Evolutionary conservation across 2,888 invertebrate species (phyloP), one percentile per base, ranked within the genome.

Genomic region (Cheiracanthium punctorium): DNA sequence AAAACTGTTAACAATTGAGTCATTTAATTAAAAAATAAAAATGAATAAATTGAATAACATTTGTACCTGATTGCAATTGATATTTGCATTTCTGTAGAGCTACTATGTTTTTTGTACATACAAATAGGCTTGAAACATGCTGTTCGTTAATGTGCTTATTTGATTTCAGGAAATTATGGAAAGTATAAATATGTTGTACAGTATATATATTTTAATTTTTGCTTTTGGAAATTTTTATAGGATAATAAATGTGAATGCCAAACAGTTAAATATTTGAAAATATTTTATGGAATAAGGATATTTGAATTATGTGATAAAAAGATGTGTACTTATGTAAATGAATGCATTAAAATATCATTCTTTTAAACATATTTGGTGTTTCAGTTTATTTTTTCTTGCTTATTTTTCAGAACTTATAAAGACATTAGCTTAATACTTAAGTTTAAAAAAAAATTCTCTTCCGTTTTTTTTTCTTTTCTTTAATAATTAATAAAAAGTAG

Each of bases 181-280:
- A 4, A 4, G 1, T 24, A 24, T 58, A 58, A 58, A 5, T 24
- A 24, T 24, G 20, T 58, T 58, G 58, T 58, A 24, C 58, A 58
- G 24, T 58, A 7, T 58, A 58, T 58, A 58, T 58, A 58, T 58
- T 24, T 58, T 58, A 7, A 24, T 24, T 58, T 48, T 20, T 58
- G 58, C 24, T 17, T 48, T 20, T 58, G 58, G 1, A 20, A 58
- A 20, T 58, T 24, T 58, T 48, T 48, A 12, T 58, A 58, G 58
- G 58, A 1, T 58, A 58, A 58, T 12, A 58, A 58, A n/a, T 58
- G 58, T 58, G 24, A 58, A 24, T 58, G 58, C 58, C 58, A 58
- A 58, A 58, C 58, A 58, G 58, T 58, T 58, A 58, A 37, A 58
- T 24, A 58, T 58, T 58, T 48, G 24, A 58, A 58, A 24, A 58